Evolutionary conservation across 2,888 invertebrate genomes (phyloP), one percentile per base, ranked within the genome.

Genomic region (Ennomos quercinarius): DNA sequence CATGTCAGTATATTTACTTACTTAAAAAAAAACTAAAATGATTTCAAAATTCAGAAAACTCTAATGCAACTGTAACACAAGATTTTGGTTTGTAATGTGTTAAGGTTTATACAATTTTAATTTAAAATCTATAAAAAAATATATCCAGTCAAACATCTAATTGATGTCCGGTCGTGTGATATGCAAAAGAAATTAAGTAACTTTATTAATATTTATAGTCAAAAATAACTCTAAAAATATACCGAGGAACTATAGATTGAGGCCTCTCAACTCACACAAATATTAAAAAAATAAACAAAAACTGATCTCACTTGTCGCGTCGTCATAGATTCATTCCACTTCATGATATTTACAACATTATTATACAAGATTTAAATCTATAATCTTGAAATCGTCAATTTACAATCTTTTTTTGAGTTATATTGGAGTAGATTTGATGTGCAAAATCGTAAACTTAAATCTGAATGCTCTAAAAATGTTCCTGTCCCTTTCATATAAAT

Each of bases 301-400:
- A 73, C 61, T 72, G 73, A 78, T 77, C 72, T 72, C 78, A 72
- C 69, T 49, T 17, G 17, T 17, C 17, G 17, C 49, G 37, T 53
- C 43, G 57, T 67, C 67, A 74, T 74, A 76, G 72, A 74, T 74
- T 77, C 70, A 69, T 67, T 73, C 66, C 73, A 78, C 72, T 77
- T 77, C 68, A 78, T 76, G 71, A 67, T 84, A 84, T 84, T 76
- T 83, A 84, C 84, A 84, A 78, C 27, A 27, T n/a, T 17, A 79
- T 81, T 84, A 68, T 83, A 83, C 81, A 83, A 75, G 69, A 27
- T 57, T 57, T 61, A 48, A 63, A 66, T 64, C 61, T 63, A 62
- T 55, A 63, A 54, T 65, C 57, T 61, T 58, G 34, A 59, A 48
- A 55, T 58, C 54, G 57, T 55, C 11, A 39, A 57, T 62, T 62